Evolutionary conservation across 2,113 vertebrate genomes (phyloP).

Genomic region (Phrynosoma platyrhinos): DNA sequence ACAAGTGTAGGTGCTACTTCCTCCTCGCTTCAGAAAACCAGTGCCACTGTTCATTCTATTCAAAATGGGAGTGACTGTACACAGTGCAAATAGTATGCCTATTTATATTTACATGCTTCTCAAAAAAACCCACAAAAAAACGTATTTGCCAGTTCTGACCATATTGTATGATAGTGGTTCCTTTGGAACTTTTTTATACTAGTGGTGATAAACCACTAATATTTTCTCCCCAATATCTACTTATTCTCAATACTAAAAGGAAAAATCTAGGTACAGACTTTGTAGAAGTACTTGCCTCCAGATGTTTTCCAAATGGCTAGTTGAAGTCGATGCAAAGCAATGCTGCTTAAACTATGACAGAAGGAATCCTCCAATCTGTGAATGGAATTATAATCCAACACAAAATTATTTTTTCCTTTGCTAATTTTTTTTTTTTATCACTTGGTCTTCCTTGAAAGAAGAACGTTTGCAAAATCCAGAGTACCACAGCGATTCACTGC

Average conservation of each 20-base stretch:
- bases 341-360: constrained; percentile 18
- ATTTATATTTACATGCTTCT: constrained; percentile 46
- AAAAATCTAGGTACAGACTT: constrained; percentile 16
- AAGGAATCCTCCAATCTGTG: background rate
- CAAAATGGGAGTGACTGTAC: background rate
- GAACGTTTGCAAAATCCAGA: constrained; percentile 37
- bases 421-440: background rate
- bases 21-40: constrained; percentile 15
- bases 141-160: constrained; percentile 1
- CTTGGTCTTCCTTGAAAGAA: background rate
- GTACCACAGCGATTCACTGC: constrained; percentile 48
- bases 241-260: constrained; percentile 20
- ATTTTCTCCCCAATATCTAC: constrained; percentile 44
- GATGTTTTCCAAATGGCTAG: constrained; percentile 13
- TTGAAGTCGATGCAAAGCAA: constrained; percentile 37
- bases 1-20: constrained; percentile 26
- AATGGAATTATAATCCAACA: background rate
- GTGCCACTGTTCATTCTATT: constrained; percentile 29
- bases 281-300: constrained; percentile 41
- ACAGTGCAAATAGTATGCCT: constrained; percentile 54
- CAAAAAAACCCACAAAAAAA: constrained; percentile 27
- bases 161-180: constrained; percentile 11
- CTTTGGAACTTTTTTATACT: constrained; percentile 23
- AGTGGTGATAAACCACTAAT: constrained; percentile 34
- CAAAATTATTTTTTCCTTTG: background rate